phyloP scores from a whole-genome alignment of 2,797 vertebrate species.

The Furcifer pardalis region DNA sequence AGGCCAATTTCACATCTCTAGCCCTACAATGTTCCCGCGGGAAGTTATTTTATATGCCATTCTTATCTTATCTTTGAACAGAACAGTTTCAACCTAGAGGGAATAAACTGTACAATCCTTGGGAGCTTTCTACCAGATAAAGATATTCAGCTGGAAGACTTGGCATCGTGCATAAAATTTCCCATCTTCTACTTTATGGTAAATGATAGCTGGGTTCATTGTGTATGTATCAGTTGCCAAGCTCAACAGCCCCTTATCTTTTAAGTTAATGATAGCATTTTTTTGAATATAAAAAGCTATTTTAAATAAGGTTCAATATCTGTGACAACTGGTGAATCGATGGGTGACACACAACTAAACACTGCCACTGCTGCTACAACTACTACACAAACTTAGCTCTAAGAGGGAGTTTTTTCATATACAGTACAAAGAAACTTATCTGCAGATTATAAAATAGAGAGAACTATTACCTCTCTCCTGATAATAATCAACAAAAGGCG shows the following conservation, averaged over 20 bases:
- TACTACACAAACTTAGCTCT: neutral
- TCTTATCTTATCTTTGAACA: neutral
- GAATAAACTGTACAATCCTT: neutral
- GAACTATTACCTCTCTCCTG: constrained; percentile 30
- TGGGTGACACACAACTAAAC: neutral
- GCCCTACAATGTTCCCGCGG: fast-evolving
- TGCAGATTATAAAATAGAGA: constrained; percentile 31
- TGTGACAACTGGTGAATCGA: neutral
- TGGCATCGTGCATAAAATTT: neutral
- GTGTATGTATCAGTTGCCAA: neutral
- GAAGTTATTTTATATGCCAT: neutral
- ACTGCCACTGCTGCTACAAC: neutral
- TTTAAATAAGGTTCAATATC: neutral
- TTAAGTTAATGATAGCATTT: neutral
- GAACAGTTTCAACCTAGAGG: neutral
- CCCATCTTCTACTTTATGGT: neutral
- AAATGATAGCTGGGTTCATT: neutral
- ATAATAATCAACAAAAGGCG: constrained; percentile 41
- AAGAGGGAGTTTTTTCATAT: constrained; percentile 24
- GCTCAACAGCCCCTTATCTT: neutral
- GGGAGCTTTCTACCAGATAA: constrained; percentile 2
- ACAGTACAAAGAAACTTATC: constrained; percentile 10
- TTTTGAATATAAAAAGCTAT: neutral
- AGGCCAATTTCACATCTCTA: neutral
- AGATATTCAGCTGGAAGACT: neutral